Conservation (phyloP, 2,888 invertebrate genomes). For the Bombyx huttoni region DNA sequence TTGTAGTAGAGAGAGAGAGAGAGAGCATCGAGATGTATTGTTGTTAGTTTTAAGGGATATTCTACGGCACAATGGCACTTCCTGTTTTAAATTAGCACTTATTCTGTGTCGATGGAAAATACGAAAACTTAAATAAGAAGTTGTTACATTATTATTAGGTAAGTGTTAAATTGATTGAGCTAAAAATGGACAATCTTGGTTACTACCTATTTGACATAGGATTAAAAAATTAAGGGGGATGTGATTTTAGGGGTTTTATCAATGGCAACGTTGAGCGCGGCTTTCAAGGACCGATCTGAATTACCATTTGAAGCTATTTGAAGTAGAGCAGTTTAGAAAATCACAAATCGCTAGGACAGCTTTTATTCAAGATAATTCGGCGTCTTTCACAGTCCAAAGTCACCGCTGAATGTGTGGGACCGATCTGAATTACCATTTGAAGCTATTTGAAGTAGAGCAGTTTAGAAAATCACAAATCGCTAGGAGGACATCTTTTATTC, state of each 20-base stretch:
- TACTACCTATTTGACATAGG: constrained; percentile 65
- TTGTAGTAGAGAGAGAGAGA: constrained; percentile 66
- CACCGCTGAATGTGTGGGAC: constrained; percentile 8
- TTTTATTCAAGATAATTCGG: no score
- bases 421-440: constrained; percentile 20
- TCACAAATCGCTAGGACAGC: no score
- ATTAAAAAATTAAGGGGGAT: constrained; percentile 64
- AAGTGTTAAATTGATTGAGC: constrained; percentile 72
- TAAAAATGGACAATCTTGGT: constrained; percentile 69
- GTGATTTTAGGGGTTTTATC: constrained; percentile 71
- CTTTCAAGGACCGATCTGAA: constrained; percentile 39
- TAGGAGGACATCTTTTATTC: no score
- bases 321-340: no score
- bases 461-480: no score
- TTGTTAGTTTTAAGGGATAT: constrained; percentile 69
- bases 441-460: no score
- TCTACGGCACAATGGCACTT: constrained; percentile 72
- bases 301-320: constrained; percentile 2
- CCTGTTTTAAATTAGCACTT: constrained; percentile 73
- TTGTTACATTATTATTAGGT: constrained; percentile 73
- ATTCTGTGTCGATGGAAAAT: constrained; percentile 71
- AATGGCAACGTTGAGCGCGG: constrained; percentile 71
- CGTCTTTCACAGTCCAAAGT: no score
- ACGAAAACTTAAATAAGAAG: constrained; percentile 67
- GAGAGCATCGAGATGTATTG: constrained; percentile 70